phyloP scores from a whole-genome alignment of 2,888 invertebrate genomes.

The Colletes collaris region DNA sequence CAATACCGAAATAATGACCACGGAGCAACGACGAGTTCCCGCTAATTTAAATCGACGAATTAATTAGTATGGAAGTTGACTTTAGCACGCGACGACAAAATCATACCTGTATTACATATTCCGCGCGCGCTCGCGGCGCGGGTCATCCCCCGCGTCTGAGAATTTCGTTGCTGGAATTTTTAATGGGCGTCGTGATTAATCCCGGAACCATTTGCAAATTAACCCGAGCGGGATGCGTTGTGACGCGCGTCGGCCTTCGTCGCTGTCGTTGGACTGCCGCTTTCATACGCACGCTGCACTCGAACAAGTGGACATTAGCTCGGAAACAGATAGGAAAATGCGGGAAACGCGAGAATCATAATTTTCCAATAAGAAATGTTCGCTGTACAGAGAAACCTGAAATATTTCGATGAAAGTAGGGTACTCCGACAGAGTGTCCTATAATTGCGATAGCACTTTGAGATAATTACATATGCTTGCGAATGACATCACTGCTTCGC shows the following conservation, averaged over 20 bases:
- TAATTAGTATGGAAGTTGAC: conserved; percentile 2
- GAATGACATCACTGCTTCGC: too few species aligned
- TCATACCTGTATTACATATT: conserved; percentile 16
- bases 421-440: too few species aligned
- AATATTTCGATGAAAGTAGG: too few species aligned
- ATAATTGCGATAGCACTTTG: too few species aligned
- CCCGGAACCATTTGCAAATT: conserved; percentile 32
- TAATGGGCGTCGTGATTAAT: conserved; percentile 30
- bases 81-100: conserved; percentile 2
- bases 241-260: conserved; percentile 15
- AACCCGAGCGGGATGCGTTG: conserved; percentile 14
- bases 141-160: conserved; percentile 10
- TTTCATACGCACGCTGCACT: too few species aligned
- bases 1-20: background rate
- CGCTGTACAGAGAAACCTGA: too few species aligned
- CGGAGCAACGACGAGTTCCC: too few species aligned
- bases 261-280: background rate
- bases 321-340: too few species aligned
- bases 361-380: too few species aligned
- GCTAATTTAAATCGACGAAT: conserved; percentile 3
- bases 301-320: too few species aligned
- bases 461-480: too few species aligned
- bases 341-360: too few species aligned
- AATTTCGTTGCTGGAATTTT: conserved; percentile 27
- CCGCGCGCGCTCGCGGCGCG: conserved; percentile 3